These are phyloP conservation scores for Pongo abelii DNA, from an alignment of 2,113 vertebrate genomes.

Conservation along the genomic window DNA sequence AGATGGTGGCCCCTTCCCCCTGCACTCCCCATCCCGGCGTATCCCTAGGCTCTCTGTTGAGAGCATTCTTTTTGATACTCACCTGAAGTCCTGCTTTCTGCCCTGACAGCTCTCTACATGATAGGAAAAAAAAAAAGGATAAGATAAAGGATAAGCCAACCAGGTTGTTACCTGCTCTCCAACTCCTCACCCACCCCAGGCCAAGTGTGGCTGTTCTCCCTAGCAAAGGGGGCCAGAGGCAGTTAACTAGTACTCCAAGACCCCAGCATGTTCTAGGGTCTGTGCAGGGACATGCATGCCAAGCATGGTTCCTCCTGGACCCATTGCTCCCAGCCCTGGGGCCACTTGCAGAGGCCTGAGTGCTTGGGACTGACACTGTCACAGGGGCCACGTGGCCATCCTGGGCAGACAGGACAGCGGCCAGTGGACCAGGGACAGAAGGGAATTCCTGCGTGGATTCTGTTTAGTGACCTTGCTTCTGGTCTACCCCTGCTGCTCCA, in stretches of 20 bases:
- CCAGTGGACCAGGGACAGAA: too few relatives aligned
- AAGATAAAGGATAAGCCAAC: not conserved
- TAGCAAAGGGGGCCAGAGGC: not conserved
- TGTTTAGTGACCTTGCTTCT: not conserved
- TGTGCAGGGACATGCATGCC: too few relatives aligned
- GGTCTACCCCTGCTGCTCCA: too few relatives aligned
- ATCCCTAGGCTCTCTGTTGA: not conserved
- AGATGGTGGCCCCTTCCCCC: not conserved
- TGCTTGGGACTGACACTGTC: not conserved
- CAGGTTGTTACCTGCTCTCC: not conserved
- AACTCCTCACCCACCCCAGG: not conserved
- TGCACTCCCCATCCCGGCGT: not conserved
- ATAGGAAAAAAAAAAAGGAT: not conserved
- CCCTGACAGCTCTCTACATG: not conserved
- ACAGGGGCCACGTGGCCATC: not conserved
- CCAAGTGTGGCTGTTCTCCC: not conserved
- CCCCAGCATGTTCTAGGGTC: too few relatives aligned
- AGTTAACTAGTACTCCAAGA: not conserved
- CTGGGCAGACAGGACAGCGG: not conserved
- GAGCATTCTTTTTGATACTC: not conserved
- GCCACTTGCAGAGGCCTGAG: not conserved
- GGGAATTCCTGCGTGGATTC: accelerated
- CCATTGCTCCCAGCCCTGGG: not conserved
- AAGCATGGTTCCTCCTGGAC: too few relatives aligned
- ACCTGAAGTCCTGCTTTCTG: not conserved